Base-by-base conservation (phyloP, 1,140 invertebrate genomes). In the Artemia franciscana region DNA sequence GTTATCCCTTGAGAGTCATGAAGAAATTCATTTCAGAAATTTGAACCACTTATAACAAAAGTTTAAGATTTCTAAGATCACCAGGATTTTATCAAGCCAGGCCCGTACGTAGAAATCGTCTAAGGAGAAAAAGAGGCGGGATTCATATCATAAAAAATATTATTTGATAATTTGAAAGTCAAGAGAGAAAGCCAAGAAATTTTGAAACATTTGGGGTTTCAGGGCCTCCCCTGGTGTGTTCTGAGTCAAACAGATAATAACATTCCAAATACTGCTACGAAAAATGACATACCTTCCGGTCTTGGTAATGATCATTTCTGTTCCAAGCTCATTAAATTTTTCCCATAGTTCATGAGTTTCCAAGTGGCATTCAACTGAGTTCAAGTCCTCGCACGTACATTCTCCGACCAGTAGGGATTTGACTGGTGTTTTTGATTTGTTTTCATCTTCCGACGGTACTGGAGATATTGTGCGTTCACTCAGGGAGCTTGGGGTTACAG, bases 311-410 rank as follows among this genome's bases (percentile, higher is more conserved):
- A 24, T 61, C 21, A 56, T 58, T 57, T 61, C 28, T 30, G 39
- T 51, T 18, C 39, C 39, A 51, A 51, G 39, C 39, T 51, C 39
- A 18, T 51, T 51, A 18, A 51, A 51, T 18, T 51, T 51, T 18
- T 51, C 84, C 87, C 87, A 90, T 21, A 90, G 76, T 63, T 93
- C 88, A 64, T 75, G 74, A 23, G 73, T 73, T 66, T 80, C 78
- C 59, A 80, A 66, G 62, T 70, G 69, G 63, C 71, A 73, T 56
- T 70, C 63, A 57, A 71, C 68, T 62, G 59, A 51, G 58, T 67
- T 63, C 27, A 71, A 62, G 23, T 71, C 70, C 23, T 66, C 67
- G 59, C 70, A 71, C 70, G 84, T 86, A 73, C 83, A 85, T 62
- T 82, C 77, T 66, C 18, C 25, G 21, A 25, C 39, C 26, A 39